Base-by-base conservation (phyloP, 2,888 invertebrate species). In the Ceriagrion tenellum region DNA sequence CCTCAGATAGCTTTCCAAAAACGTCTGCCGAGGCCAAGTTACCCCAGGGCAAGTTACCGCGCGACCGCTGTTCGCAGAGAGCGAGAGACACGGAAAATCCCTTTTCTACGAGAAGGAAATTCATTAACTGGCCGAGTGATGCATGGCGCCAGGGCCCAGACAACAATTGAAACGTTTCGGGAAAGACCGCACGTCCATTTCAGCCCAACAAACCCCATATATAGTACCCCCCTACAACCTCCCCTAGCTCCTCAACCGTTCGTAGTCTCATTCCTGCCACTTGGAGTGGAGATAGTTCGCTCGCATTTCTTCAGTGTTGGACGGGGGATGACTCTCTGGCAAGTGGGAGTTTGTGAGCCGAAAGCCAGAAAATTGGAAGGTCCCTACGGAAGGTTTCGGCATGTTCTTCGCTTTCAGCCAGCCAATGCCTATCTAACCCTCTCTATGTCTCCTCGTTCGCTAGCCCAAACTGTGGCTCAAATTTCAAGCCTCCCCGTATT, bases 141-240 rank as follows among this genome's bases (percentile, higher is more conserved):
- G 69, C 69, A 69, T 69, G 69, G 69, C 26, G n/a, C n/a, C 69
- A 47, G 47, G 69, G n/a, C 69, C n/a, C 69, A n/a, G n/a, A 47
- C 69, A 12, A 23, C 69, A 69, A 69, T 69, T 69, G 69, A 69
- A 69, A 69, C 26, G 69, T 69, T 69, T 69, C 26, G 69, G 69
- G 69, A 69, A n/a, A 69, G 69, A 69, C 69, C 69, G 69, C 69
- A 69, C 69, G 69, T 69, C 69, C 69, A n/a, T 69, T 69, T n/a
- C 69, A 0, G 47, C 47, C 47, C 59, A 23, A 47, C 47, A 47
- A 47, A 47, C 47, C 47, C 47, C 47, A 8, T 47, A 47, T 47
- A 47, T 47, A 47, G 47, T 47, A 47, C 47, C 47, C 8, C 47
- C n/a, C 47, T 47, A 4, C 47, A 47, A 47, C 47, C 47, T 47